A percentile compares a stretch with the other conserved stretches of the same genome.
These are phyloP conservation scores for Peribatodes rhomboidaria DNA, from an alignment of 2,888 invertebrate genomes.

Conservation along the genomic window DNA sequence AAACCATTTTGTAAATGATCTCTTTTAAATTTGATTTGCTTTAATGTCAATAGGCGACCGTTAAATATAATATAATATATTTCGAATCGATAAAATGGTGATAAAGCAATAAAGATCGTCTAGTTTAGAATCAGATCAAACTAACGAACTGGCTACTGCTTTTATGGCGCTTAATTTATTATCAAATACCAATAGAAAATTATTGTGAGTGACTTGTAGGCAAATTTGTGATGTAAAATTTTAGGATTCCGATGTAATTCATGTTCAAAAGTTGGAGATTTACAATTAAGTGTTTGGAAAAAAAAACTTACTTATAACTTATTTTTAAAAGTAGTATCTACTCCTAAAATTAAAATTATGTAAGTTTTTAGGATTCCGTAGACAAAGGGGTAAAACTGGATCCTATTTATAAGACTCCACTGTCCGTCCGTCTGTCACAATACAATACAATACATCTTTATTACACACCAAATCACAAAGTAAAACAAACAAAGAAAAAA, in stretches of 20 bases:
- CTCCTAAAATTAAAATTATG: too few relatives aligned
- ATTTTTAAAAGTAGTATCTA: too few relatives aligned
- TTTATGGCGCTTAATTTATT: constrained; percentile 14
- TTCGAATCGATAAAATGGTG: constrained; percentile 13
- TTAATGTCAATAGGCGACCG: constrained; percentile 11
- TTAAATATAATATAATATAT: constrained; percentile 21
- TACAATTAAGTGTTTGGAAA: background rate
- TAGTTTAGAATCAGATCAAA: constrained; percentile 14
- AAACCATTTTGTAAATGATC: constrained; percentile 28
- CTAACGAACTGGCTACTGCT: constrained; percentile 18
- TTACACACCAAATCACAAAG: too few relatives aligned
- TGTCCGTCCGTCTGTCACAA: too few relatives aligned
- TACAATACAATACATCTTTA: too few relatives aligned
- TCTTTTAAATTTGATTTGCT: constrained; percentile 20
- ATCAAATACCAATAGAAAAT: background rate
- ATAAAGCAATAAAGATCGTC: constrained; percentile 18
- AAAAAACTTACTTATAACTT: too few relatives aligned
- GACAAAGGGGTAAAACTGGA: too few relatives aligned
- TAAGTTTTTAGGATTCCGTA: too few relatives aligned
- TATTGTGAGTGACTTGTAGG: background rate
- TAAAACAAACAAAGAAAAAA: too few relatives aligned
- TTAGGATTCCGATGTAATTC: background rate
- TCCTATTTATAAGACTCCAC: too few relatives aligned
- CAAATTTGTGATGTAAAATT: too few relatives aligned
- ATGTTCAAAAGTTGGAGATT: background rate